phyloP scores from a whole-genome alignment of 2,797 vertebrate species.

The Rousettus madagascariensis region DNA sequence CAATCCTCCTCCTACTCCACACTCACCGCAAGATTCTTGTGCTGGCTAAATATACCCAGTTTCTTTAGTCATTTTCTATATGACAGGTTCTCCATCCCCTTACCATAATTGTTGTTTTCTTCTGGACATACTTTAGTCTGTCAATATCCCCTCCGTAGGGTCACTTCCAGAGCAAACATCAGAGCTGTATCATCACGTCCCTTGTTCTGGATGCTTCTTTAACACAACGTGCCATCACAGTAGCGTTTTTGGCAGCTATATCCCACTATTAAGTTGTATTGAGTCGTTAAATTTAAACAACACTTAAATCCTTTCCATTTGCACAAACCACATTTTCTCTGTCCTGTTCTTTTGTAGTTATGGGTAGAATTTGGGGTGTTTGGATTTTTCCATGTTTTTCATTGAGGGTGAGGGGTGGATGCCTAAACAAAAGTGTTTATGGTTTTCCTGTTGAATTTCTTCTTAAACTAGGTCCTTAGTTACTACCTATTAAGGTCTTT shows the following conservation, averaged over 20 bases:
- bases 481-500: not conserved
- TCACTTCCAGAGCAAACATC: conserved; percentile 24
- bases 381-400: not conserved
- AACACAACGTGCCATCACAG: not conserved
- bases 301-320: conserved; percentile 56
- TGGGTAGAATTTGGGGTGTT: not conserved
- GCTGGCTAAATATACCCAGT: not conserved
- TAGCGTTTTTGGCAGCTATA: conserved; percentile 37
- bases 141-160: not conserved
- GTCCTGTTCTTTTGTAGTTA: not conserved
- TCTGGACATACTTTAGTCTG: not conserved
- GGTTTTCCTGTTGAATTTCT: conserved; percentile 20
- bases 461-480: not conserved
- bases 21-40: not conserved
- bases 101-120: conserved; percentile 2
- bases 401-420: not conserved
- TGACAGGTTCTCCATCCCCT: not conserved
- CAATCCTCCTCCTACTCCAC: not conserved
- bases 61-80: conserved; percentile 20
- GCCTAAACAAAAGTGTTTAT: not conserved
- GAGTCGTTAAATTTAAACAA: conserved; percentile 66
- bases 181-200: not conserved
- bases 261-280: conserved; percentile 42
- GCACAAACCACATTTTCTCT: conserved; percentile 40
- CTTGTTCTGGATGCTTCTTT: not conserved